Conservation (phyloP, 2,888 invertebrate species). For the Cheilosia soror region DNA sequence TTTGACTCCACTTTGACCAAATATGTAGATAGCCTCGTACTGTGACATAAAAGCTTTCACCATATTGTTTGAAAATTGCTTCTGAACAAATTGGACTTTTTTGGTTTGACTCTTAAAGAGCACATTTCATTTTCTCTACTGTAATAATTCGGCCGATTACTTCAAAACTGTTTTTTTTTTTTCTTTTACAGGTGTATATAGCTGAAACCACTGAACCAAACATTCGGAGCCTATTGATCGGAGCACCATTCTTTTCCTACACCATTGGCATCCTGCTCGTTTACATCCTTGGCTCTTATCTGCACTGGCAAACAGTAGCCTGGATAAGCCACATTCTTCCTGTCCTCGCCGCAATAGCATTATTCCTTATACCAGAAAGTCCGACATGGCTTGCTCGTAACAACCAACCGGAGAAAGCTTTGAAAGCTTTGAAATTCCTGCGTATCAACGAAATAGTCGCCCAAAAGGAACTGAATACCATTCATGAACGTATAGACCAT, state of each 20-base stretch:
- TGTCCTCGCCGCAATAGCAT: slow-evolving; percentile 85
- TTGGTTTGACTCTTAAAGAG: too few species aligned
- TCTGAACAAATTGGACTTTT: too few species aligned
- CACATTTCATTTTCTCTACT: too few species aligned
- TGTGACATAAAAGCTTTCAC: too few species aligned
- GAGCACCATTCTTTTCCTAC: slow-evolving; percentile 90
- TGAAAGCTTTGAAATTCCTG: slow-evolving; percentile 86
- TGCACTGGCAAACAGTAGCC: slow-evolving; percentile 89
- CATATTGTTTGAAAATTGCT: too few species aligned
- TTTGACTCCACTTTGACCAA: too few species aligned
- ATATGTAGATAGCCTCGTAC: too few species aligned
- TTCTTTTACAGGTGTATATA: slow-evolving; percentile 87
- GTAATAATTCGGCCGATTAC: too few species aligned
- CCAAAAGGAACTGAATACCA: slow-evolving; percentile 86
- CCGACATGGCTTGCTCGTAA: slow-evolving; percentile 90
- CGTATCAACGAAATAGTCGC: slow-evolving; percentile 86
- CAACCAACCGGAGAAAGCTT: slow-evolving; percentile 85
- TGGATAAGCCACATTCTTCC: slow-evolving; percentile 87
- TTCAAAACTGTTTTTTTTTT: neutral
- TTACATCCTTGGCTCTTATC: slow-evolving; percentile 88
- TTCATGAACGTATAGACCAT: slow-evolving; percentile 86
- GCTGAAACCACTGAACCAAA: slow-evolving; percentile 91
- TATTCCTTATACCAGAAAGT: slow-evolving; percentile 89
- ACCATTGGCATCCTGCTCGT: slow-evolving; percentile 90
- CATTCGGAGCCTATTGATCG: slow-evolving; percentile 88